Evolutionary conservation across 2,797 vertebrate species (phyloP).

Genomic region (Sebastes nivosus): DNA sequence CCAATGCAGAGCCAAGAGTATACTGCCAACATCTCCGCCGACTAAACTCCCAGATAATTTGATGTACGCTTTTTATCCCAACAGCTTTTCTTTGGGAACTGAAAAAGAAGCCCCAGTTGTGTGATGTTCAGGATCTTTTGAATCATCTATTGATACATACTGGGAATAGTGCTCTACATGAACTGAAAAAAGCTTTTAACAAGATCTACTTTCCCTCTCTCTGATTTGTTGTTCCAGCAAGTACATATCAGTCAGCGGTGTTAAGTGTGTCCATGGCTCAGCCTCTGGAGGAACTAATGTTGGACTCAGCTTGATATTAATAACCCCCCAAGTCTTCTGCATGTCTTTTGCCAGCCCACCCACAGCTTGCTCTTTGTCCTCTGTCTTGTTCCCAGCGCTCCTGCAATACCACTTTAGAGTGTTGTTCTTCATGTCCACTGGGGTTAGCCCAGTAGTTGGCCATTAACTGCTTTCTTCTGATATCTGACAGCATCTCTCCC

Average conservation of each 20-base stretch:
- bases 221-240: not conserved
- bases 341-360: not conserved
- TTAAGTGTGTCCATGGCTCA: not conserved
- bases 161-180: not conserved
- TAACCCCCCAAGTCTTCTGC: not conserved
- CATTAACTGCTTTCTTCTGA: not conserved
- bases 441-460: not conserved
- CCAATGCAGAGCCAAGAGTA: not conserved
- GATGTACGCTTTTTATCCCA: not conserved
- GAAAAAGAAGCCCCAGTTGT: not conserved
- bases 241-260: not conserved
- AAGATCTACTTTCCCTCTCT: not conserved
- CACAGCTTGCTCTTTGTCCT: not conserved
- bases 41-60: not conserved
- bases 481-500: not conserved
- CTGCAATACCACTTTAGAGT: not conserved
- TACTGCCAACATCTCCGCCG: not conserved
- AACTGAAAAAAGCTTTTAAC: not conserved
- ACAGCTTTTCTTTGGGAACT: not conserved
- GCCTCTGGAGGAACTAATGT: not conserved
- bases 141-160: not conserved
- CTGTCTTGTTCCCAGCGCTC: not conserved
- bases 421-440: not conserved
- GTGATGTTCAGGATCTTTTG: not conserved
- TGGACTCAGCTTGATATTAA: constrained; percentile 12